Evolutionary conservation across 1,140 invertebrate species (phyloP).

Genomic region (Camponotus floridanus): DNA sequence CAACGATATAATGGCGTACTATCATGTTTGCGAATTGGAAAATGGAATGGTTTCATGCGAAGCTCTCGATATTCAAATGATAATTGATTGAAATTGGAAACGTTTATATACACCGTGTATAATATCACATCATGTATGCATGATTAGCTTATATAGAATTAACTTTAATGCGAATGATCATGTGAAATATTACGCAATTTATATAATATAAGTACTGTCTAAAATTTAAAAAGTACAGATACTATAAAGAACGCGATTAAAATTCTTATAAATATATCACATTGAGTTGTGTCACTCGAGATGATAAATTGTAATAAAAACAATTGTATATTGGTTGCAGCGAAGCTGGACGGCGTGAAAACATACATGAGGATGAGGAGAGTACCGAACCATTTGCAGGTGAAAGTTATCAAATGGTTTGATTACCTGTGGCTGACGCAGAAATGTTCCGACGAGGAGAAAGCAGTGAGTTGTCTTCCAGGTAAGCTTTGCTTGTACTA

Average conservation of each 20-base stretch:
- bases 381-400: constrained; percentile 97
- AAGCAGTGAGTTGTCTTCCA: constrained; percentile 96
- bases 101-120: background rate
- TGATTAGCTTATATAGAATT: constrained; percentile 26
- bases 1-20: constrained; percentile 31
- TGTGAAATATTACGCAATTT: background rate
- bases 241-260: background rate
- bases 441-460: constrained; percentile 99
- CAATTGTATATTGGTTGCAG: constrained; percentile 89
- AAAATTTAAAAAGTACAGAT: background rate
- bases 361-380: constrained; percentile 99
- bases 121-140: background rate
- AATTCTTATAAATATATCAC: background rate
- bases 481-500: constrained; percentile 82
- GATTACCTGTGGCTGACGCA: constrained; percentile 99
- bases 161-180: background rate
- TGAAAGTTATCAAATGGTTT: constrained; percentile 99
- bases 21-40: constrained; percentile 26
- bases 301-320: constrained; percentile 14
- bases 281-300: background rate
- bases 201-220: no score
- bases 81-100: constrained; percentile 28
- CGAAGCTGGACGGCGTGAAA: constrained; percentile 98
- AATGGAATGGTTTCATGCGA: background rate
- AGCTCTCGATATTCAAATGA: constrained; percentile 36